Base-by-base conservation (phyloP, 1,140 invertebrate genomes). In the Heliconius hermathena region DNA sequence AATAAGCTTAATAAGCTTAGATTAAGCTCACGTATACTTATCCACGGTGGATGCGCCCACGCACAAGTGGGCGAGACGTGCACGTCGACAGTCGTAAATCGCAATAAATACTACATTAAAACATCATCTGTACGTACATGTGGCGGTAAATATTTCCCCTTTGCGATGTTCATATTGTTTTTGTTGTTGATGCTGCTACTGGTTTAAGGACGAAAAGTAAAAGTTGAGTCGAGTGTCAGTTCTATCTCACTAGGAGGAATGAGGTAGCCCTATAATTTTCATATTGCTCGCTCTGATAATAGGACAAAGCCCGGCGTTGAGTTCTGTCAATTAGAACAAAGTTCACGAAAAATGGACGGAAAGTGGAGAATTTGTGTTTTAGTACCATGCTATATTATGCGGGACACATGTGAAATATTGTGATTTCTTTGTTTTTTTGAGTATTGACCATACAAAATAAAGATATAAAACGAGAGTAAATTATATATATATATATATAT, bases 41-140 rank as follows among this genome's bases (percentile, higher is more conserved):
- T 66, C 74, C 80, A 80, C 79, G 77, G 80, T 72, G 60, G 79
- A 78, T 57, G 73, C 54, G 73, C 81, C 83, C 78, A 83, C 85
- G 82, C 83, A 77, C 41, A 16, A 66, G 85, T 87, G 83, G 84
- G 84, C 85, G 85, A 82, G 79, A 87, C 85, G 82, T 74, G 77
- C 57, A 74, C 82, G 80, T 78, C 80, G 85, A 83, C 82, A 85
- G 75, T 77, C 83, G 85, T 86, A 91, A 91, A 90, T 90, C 79
- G 86, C 82, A 87, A 89, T 89, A 90, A 91, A 88, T 81, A 83
- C 82, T 77, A 82, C 84, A 85, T 85, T 87, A 87, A 87, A 88
- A 85, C 87, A 87, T 88, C 87, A 85, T 84, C 80, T 81, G 80
- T 81, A 82, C 80, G 78, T 78, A 77, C 74, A 60, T 74, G 78